A percentile compares a stretch with the other conserved stretches of the same genome.
phyloP scores from a whole-genome alignment of 2,888 invertebrate genomes.

The Oithona nana region DNA sequence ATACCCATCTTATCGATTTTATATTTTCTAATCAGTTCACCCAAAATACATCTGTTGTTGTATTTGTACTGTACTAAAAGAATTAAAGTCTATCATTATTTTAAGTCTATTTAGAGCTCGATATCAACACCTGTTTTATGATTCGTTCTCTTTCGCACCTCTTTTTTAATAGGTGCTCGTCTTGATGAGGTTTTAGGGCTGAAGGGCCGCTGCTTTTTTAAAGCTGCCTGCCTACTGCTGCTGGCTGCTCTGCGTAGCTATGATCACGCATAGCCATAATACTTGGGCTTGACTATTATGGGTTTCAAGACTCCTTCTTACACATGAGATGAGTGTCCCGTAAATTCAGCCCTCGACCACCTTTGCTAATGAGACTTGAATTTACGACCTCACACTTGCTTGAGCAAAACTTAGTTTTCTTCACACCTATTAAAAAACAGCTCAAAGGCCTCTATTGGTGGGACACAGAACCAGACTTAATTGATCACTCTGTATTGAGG shows the following conservation, averaged over 20 bases:
- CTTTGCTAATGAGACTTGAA: neutral
- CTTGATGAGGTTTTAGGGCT: neutral
- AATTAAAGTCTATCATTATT: too few species aligned
- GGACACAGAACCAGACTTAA: too few species aligned
- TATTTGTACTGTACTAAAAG: too few species aligned
- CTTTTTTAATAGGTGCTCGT: neutral
- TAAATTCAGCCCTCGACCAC: neutral
- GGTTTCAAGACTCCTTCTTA: neutral
- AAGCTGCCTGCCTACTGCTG: too few species aligned
- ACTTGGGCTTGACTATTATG: neutral
- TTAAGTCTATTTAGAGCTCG: too few species aligned
- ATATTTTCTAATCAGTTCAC: too few species aligned
- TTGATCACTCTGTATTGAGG: too few species aligned
- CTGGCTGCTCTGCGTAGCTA: neutral
- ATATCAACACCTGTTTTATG: too few species aligned
- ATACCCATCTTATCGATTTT: too few species aligned
- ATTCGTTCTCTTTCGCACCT: too few species aligned
- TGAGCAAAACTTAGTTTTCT: neutral
- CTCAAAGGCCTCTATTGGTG: neutral
- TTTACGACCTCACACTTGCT: neutral
- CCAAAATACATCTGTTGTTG: too few species aligned
- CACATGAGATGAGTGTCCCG: neutral
- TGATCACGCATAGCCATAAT: neutral
- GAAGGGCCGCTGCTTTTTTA: too few species aligned
- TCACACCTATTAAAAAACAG: neutral